Base-by-base conservation (phyloP, 1,140 invertebrate genomes). In the Micrasema minimum region DNA sequence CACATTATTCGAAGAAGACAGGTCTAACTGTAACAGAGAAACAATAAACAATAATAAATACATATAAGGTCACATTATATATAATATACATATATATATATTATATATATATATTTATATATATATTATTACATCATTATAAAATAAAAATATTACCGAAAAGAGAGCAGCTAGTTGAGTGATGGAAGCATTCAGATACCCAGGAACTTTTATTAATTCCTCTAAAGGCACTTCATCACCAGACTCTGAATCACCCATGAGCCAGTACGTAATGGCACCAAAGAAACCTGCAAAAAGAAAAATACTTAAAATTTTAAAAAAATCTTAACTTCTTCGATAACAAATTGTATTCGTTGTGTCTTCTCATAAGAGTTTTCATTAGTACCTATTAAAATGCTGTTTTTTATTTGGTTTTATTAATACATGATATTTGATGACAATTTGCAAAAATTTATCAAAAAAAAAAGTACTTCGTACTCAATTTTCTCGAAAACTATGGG, bases 131-230 rank as follows among this genome's bases (percentile, higher is more conserved):
- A 43, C n/a, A 41, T 7, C 7, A 46, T 6, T 6, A 23, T 16
- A 72, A 66, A 77, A 71, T 74, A 72, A 11, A 45, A 9, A 73
- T 77, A 37, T 78, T 70, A 66, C 77, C 80, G 79, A 91, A 82
- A 90, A 90, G 78, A 89, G 89, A 70, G 87, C 84, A 26, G 84
- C 86, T 50, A 91, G 81, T 75, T 89, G 87, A 79, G 87, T 84
- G 14, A 88, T 81, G 35, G 87, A 84, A 38, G 82, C 85, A 51
- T 85, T 85, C 41, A 91, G 80, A 78, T 88, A 90, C 55, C 80
- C 76, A 1, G 89, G 88, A 5, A 89, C 88, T 80, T 87, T 87
- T 76, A 85, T 86, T 46, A 85, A 81, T 69, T 91, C 89, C 59
- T 88, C 87, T 45, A 90, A 80, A 50, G 86, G 80, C 69, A 88